These are phyloP conservation scores for Hylyphantes graminicola DNA, from an alignment of 1,140 invertebrate species.

Conservation along the genomic window DNA sequence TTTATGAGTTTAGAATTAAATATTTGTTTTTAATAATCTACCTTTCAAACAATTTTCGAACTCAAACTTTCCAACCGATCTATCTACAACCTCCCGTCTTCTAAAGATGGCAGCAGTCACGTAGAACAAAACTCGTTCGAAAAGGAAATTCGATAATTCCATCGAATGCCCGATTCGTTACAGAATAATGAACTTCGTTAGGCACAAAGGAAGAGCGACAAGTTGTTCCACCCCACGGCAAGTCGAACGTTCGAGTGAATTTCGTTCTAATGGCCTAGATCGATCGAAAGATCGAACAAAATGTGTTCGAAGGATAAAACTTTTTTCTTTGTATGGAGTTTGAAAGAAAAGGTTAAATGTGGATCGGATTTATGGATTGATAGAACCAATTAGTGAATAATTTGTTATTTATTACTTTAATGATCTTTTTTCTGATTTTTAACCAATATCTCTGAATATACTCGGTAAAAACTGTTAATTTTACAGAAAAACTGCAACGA, in stretches of 20 bases:
- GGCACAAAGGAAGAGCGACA: slow-evolving; percentile 33
- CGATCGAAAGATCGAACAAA: slow-evolving; percentile 11
- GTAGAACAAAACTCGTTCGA: slow-evolving; percentile 9
- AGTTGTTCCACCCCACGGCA: slow-evolving; percentile 25
- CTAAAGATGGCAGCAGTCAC: slow-evolving; percentile 13
- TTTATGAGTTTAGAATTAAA: not conserved
- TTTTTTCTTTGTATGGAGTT: too few relatives aligned
- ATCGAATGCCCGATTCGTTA: slow-evolving; percentile 32
- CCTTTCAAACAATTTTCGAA: not conserved
- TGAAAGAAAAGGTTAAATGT: too few relatives aligned
- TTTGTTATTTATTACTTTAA: too few relatives aligned
- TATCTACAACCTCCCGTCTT: not conserved
- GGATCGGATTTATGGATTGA: too few relatives aligned
- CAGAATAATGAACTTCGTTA: slow-evolving; percentile 50
- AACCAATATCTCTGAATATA: too few relatives aligned
- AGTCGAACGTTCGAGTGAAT: slow-evolving; percentile 1
- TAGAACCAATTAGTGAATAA: too few relatives aligned
- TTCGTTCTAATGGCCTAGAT: slow-evolving; percentile 28
- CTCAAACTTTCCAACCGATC: slow-evolving; percentile 11
- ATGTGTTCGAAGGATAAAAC: not conserved
- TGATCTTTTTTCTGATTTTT: too few relatives aligned
- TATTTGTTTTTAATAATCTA: not conserved
- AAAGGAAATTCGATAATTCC: slow-evolving; percentile 51
- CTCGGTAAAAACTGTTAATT: too few relatives aligned
- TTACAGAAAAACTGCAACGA: too few relatives aligned